Base-by-base conservation (phyloP, 2,797 vertebrate genomes). In the Lithobates pipiens region DNA sequence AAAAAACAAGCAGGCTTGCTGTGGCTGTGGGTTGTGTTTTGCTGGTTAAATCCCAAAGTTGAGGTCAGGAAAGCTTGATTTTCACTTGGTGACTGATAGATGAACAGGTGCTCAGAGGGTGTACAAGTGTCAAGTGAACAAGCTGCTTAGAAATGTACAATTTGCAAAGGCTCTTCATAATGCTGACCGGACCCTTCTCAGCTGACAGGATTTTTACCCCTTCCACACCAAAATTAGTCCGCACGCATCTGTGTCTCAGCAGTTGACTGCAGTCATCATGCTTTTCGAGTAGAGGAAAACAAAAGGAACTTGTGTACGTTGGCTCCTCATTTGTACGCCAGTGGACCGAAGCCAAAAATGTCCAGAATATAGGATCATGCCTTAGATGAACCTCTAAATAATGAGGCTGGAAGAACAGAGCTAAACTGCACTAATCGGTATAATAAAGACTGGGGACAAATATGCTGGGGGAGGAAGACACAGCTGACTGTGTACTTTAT, bases 41-140 rank as follows among this genome's bases (percentile, higher is more conserved):
- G 65, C 39, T 77, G 75, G 82, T 86, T 88, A 89, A 63, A 83
- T 89, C 89, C 90, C 87, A 93, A 94, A 93, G 92, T 90, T 84
- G 82, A 80, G 93, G 92, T 92, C 89, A 91, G 92, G 93, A 94
- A 95, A 95, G 95, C 93, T 95, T 94, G 93, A 95, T 94, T 94
- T 94, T 93, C 91, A 92, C 91, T 88, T 90, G 85, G 93, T 96
- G 95, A 96, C 96, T 94, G 96, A 98, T 96, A 93, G 93, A 90
- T 77, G 90, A 95, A 97, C 97, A 98, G 97, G 95, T 98, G 96
- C 92, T 91, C 91, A 90, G 90, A 88, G 91, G 92, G 92, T 90
- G 90, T 61, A 69, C 91, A 89, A 94, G 92, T 95, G 95, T 96
- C 95, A 95, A 90, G 95, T 95, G 95, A 95, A 92, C 93, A 76